Conservation (phyloP, 1,140 invertebrate species). For the Calycopis cecrops region DNA sequence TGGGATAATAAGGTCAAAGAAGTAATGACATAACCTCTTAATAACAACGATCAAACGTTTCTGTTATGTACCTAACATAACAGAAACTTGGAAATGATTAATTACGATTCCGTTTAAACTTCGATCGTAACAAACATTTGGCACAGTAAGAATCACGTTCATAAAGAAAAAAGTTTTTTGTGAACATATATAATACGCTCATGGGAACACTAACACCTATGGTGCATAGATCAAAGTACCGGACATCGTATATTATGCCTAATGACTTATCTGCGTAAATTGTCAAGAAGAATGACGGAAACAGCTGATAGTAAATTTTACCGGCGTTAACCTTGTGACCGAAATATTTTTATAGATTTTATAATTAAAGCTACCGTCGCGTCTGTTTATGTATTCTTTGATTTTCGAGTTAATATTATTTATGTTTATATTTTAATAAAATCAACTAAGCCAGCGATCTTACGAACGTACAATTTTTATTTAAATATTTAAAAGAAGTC, state of each 20-base stretch:
- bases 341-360: conserved; percentile 19
- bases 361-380: neutral
- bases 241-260: conserved; percentile 27
- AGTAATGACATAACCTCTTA: no score
- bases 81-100: neutral
- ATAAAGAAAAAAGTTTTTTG: neutral
- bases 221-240: conserved; percentile 25
- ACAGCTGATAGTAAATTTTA: conserved; percentile 22
- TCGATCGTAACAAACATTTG: neutral
- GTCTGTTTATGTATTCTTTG: conserved; percentile 3
- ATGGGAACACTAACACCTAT: neutral
- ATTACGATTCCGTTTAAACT: neutral
- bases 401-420: no score
- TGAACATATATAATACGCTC: conserved; percentile 4
- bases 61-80: no score
- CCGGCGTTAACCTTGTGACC: conserved; percentile 29
- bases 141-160: neutral
- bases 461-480: no score
- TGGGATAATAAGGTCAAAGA: no score
- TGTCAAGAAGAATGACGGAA: conserved; percentile 26
- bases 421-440: no score
- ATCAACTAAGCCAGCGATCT: no score
- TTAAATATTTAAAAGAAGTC: no score
- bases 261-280: conserved; percentile 25
- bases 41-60: no score